Evolutionary conservation across 2,113 vertebrate genomes (phyloP).

Genomic region (Spea multiplicata): DNA sequence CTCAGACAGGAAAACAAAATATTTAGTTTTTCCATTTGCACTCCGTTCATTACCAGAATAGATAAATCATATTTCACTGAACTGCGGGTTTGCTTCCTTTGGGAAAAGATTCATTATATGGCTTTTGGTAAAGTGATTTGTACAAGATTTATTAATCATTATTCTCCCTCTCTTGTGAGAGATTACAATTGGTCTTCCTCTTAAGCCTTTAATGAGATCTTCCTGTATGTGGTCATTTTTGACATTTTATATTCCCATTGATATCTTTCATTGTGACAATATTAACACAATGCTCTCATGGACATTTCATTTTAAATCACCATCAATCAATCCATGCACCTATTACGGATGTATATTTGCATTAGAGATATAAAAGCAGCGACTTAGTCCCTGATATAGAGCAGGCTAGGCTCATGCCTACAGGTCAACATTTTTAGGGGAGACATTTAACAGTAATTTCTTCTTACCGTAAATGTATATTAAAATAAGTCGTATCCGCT

Average conservation of each 20-base stretch:
- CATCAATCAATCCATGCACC: slow-evolving; percentile 19
- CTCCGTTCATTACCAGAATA: slow-evolving; percentile 2
- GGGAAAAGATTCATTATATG: slow-evolving; percentile 28
- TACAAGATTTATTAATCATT: slow-evolving; percentile 23
- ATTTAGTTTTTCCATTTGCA: slow-evolving; percentile 10
- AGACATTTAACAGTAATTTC: too few species aligned
- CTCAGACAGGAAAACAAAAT: not conserved
- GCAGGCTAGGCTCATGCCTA: too few species aligned
- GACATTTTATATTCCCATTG: not conserved
- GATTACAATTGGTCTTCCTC: slow-evolving; percentile 14
- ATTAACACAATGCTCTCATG: slow-evolving; percentile 5
- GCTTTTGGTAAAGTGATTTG: slow-evolving; percentile 25
- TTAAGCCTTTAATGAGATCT: slow-evolving; percentile 39
- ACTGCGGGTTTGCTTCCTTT: slow-evolving; percentile 5
- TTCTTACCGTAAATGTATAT: too few species aligned
- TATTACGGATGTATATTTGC: not conserved
- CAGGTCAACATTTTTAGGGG: too few species aligned
- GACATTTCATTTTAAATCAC: slow-evolving; percentile 4
- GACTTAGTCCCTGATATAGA: too few species aligned
- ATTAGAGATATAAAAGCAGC: too few species aligned
- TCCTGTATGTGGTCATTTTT: slow-evolving; percentile 35
- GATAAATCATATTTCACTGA: slow-evolving; percentile 14
- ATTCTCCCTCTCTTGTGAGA: not conserved
- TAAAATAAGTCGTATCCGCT: too few species aligned
- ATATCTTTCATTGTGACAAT: slow-evolving; percentile 27